Percentiles rank a stretch among this genome's conserved stretches.
phyloP scores from a whole-genome alignment of 2,888 invertebrate species.

The Sericinus montela region DNA sequence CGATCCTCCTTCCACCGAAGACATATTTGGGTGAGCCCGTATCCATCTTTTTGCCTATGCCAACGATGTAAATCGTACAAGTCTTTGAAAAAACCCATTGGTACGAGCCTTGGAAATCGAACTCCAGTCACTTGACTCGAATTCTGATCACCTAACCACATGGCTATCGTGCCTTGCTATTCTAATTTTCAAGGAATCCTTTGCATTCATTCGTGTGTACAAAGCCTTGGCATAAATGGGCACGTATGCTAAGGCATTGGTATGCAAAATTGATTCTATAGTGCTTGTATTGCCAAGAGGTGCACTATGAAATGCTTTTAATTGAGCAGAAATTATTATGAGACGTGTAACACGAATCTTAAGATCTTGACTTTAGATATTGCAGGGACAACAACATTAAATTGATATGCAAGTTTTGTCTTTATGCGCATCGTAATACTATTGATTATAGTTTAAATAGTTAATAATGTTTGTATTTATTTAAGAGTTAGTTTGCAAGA shows the following conservation, averaged over 20 bases:
- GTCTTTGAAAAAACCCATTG: too few relatives aligned
- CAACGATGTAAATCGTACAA: too few relatives aligned
- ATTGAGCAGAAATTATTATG: slow-evolving; percentile 26
- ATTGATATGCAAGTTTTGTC: neutral
- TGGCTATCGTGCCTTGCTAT: too few relatives aligned
- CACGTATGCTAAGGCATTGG: slow-evolving; percentile 15
- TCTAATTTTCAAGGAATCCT: too few relatives aligned
- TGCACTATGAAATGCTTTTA: slow-evolving; percentile 21
- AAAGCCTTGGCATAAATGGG: too few relatives aligned
- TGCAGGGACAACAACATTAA: neutral
- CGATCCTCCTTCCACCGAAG: too few relatives aligned
- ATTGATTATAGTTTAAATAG: neutral
- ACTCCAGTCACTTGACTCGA: too few relatives aligned
- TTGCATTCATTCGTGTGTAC: too few relatives aligned
- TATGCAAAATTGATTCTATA: slow-evolving; percentile 16
- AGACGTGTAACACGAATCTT: slow-evolving; percentile 21
- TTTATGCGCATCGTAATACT: neutral
- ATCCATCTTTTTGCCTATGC: too few relatives aligned
- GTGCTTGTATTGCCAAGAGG: slow-evolving; percentile 14
- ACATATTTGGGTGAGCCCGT: too few relatives aligned
- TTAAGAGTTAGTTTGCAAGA: slow-evolving; percentile 1
- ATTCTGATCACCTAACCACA: too few relatives aligned
- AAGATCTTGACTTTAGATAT: slow-evolving; percentile 16
- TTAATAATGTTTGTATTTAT: neutral
- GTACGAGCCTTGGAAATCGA: too few relatives aligned